A percentile compares a stretch with the other conserved stretches of the same genome.
phyloP scores from a whole-genome alignment of 1,140 invertebrate genomes.

The Gryllus bimaculatus region DNA sequence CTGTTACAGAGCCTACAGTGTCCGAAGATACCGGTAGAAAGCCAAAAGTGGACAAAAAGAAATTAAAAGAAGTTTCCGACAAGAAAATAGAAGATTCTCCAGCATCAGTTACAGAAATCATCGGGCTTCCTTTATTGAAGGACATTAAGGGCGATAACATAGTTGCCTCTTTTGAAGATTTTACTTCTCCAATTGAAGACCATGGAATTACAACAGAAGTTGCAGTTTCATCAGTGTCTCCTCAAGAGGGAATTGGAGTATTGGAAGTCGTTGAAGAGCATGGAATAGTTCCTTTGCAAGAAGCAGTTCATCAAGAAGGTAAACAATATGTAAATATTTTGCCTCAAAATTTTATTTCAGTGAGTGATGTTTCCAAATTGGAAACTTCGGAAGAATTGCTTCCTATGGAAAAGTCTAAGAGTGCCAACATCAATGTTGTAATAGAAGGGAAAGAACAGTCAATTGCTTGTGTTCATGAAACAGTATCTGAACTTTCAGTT shows the following conservation, averaged over 20 bases:
- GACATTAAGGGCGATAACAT: too few relatives aligned
- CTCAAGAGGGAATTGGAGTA: too few relatives aligned
- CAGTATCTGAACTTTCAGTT: not conserved
- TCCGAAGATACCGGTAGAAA: not conserved
- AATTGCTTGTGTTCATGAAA: slow-evolving; percentile 9
- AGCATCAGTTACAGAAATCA: slow-evolving; percentile 7
- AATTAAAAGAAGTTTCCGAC: slow-evolving; percentile 11
- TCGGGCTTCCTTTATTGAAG: too few relatives aligned
- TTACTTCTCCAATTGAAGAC: too few relatives aligned
- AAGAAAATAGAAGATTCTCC: slow-evolving; percentile 18
- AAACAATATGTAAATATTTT: slow-evolving; percentile 3
- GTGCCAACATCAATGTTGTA: slow-evolving; percentile 26
- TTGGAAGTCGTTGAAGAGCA: slow-evolving; percentile 17
- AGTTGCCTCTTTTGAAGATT: too few relatives aligned
- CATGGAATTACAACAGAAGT: not conserved
- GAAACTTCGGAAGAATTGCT: slow-evolving; percentile 20
- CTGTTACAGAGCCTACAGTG: not conserved
- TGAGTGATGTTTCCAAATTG: slow-evolving; percentile 24
- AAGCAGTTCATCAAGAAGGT: not conserved
- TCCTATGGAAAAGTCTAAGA: slow-evolving; percentile 26
- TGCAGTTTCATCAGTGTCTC: not conserved
- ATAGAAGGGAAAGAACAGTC: slow-evolving; percentile 9
- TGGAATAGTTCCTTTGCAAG: not conserved
- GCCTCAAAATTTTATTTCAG: slow-evolving; percentile 25
- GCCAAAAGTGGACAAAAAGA: not conserved